Conservation (phyloP, 2,888 invertebrate species). For the Callimorpha dominula region DNA sequence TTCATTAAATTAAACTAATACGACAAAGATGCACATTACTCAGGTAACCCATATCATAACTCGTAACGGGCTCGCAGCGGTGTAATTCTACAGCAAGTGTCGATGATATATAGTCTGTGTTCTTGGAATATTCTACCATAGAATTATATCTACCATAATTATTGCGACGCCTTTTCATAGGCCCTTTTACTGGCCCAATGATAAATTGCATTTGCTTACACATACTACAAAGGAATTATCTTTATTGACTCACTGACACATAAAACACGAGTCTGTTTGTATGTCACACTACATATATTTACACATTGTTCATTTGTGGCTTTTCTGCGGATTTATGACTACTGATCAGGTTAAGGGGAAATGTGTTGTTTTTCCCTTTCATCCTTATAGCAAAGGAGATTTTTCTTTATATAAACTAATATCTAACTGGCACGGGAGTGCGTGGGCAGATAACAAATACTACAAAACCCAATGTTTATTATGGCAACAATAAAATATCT, state of each 20-base stretch:
- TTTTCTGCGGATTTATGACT: conserved; percentile 19
- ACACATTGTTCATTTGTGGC: conserved; percentile 15
- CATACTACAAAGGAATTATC: conserved; percentile 43
- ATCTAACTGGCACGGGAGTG: too few species aligned
- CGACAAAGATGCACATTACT: conserved; percentile 43
- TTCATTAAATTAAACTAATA: conserved; percentile 32
- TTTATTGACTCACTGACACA: conserved; percentile 48
- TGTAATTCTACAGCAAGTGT: conserved; percentile 41
- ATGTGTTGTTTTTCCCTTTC: conserved; percentile 11
- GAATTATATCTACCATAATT: conserved; percentile 27
- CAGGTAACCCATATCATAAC: conserved; percentile 40
- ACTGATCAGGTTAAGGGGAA: conserved; percentile 13
- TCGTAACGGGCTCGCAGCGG: conserved; percentile 40
- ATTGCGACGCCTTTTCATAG: conserved; percentile 43
- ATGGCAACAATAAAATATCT: too few species aligned
- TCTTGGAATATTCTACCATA: conserved; percentile 22
- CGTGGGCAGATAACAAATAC: too few species aligned
- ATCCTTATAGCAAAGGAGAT: background rate
- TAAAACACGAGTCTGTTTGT: conserved; percentile 22
- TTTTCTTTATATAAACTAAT: background rate
- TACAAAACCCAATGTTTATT: too few species aligned
- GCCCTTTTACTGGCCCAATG: conserved; percentile 28
- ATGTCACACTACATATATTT: conserved; percentile 1
- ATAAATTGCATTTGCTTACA: conserved; percentile 46
- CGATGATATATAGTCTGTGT: conserved; percentile 32